Evolutionary conservation across 2,113 vertebrate species (phyloP), one percentile per base, ranked within the genome.

Genomic region (rat (Rattus norvegicus)): DNA sequence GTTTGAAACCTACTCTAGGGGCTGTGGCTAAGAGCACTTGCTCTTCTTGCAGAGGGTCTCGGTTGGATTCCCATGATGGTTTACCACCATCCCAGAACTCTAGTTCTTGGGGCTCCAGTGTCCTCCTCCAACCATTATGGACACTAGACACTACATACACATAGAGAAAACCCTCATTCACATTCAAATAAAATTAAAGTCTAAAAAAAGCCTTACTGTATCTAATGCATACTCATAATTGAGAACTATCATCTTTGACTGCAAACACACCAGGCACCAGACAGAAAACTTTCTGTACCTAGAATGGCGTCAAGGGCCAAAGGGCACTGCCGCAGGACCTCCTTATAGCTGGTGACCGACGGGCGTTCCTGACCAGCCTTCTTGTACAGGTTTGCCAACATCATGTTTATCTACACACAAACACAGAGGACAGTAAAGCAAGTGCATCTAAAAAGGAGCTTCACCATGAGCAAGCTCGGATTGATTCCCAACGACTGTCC

Each of bases 281-380:
- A 19, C 2, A 96, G 87, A 65, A 76, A 92, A 96, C 73, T 47
- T 52, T 39, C 85, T 86, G 0, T 98, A 99, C 99, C 99, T 28
- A 99, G 99, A 85, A 99, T 99, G 75, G 99, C 99, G 98, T 99
- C 99, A 13, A 99, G 99, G 11, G 99, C 99, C 16, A 99, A 97
- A 0, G 99, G 99, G 92, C 99, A 99, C 98, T 99, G 99, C 79
- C 99, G 99, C 96, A 99, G 98, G n/a, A 99, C 99, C 81, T 99
- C 99, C 91, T 99, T 99, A 98, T 99, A 99, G 98, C 99, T 99
- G 0, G 99, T 99, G 93, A 99, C 99, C 0, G 99, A 99, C 26
- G 99, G 99, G 13, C 99, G 99, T 67, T 99, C 99, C 97, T 99
- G 99, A 61, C 99, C 99, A 0, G 99, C 99, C 91, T 99, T 99